These are phyloP conservation scores for Labrus mixtus DNA, from an alignment of 2,113 vertebrate genomes.

Conservation along the genomic window DNA sequence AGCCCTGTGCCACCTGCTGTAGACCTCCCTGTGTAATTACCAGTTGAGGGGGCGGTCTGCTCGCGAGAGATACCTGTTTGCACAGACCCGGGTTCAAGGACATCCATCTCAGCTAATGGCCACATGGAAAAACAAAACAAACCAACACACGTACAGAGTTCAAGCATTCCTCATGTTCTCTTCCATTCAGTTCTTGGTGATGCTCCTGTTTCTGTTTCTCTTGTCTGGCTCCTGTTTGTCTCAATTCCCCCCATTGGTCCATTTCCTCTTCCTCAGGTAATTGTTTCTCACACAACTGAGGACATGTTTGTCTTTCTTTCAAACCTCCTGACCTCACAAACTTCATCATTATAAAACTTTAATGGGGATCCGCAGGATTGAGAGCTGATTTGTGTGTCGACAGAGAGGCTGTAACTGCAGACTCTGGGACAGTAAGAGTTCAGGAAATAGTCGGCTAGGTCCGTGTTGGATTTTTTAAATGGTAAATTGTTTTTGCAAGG, in stretches of 20 bases:
- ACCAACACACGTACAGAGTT: constrained; percentile 3
- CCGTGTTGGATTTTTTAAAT: no score
- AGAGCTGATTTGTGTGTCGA: no score
- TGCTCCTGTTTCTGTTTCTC: not conserved
- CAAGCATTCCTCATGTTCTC: constrained; percentile 14
- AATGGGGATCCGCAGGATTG: no score
- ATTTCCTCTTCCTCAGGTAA: not conserved
- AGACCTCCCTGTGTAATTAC: constrained; percentile 78
- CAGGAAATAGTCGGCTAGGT: no score
- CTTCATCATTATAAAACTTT: not conserved
- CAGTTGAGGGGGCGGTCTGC: constrained; percentile 64
- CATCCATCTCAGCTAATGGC: constrained; percentile 66
- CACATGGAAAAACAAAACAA: constrained; percentile 27
- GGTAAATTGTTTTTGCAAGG: no score
- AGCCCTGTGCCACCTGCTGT: constrained; percentile 66
- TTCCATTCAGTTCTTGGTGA: not conserved
- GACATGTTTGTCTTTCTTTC: not conserved
- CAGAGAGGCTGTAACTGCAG: no score
- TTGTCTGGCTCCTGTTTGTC: not conserved
- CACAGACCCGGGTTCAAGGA: constrained; percentile 69
- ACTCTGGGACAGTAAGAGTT: no score
- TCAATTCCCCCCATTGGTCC: not conserved
- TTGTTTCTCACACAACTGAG: constrained; percentile 23
- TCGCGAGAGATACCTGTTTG: constrained; percentile 70
- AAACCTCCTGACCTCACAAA: not conserved